These are phyloP conservation scores for Coturnix japonica DNA, from an alignment of 2,113 vertebrate species.

Conservation along the genomic window DNA sequence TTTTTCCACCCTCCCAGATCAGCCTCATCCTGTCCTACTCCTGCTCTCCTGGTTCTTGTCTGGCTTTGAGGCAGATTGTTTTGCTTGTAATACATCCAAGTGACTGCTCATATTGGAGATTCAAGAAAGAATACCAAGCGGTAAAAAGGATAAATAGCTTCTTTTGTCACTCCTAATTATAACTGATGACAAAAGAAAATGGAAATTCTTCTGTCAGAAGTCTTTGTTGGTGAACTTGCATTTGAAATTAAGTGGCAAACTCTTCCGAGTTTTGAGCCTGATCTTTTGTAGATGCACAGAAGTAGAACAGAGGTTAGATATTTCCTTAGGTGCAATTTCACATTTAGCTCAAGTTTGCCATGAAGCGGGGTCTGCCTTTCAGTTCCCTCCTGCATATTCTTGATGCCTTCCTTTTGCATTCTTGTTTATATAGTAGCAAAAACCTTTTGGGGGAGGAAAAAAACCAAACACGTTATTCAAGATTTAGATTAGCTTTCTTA, in stretches of 20 bases:
- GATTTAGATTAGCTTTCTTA: neutral
- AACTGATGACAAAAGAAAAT: conserved; percentile 7
- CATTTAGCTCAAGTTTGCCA: neutral
- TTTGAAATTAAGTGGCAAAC: neutral
- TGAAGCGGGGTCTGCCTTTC: neutral
- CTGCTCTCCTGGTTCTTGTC: conserved; percentile 23
- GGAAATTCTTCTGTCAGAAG: neutral
- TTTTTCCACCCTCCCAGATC: conserved; percentile 14
- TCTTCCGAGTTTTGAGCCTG: neutral
- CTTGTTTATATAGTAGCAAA: neutral
- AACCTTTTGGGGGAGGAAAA: neutral
- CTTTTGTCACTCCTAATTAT: conserved; percentile 30
- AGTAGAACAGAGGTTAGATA: neutral
- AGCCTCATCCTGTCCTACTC: neutral
- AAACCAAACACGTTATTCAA: neutral
- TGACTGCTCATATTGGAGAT: conserved; percentile 31
- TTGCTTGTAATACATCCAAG: conserved; percentile 55
- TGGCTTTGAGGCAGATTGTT: conserved; percentile 61
- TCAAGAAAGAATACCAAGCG: neutral
- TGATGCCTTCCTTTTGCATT: neutral
- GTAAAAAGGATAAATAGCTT: conserved; percentile 22
- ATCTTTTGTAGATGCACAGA: neutral
- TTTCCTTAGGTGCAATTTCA: neutral
- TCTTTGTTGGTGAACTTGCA: neutral
- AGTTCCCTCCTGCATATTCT: neutral